Percentiles rank a stretch among this genome's conserved stretches.
Evolutionary conservation across 2,888 invertebrate genomes (phyloP).

Genomic region (Cheilosia soror): DNA sequence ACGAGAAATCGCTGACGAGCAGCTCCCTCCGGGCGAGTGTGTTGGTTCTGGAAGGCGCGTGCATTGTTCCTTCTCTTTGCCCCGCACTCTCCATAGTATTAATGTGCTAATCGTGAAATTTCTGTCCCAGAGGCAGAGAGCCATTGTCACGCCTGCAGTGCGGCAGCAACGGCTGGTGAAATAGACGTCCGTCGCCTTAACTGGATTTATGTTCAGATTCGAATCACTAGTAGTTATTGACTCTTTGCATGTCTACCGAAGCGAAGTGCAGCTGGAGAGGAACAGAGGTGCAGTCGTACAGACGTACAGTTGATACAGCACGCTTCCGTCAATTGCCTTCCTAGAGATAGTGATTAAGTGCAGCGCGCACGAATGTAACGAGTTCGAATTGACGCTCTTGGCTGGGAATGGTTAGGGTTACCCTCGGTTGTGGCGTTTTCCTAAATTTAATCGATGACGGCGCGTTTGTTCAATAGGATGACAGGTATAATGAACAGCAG

Average conservation of each 20-base stretch:
- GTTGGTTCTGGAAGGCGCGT: constrained; percentile 44
- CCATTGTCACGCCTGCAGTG: constrained; percentile 72
- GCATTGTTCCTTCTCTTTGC: constrained; percentile 17
- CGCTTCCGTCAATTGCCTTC: constrained; percentile 67
- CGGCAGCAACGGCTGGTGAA: constrained; percentile 49
- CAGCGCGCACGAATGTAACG: constrained; percentile 51
- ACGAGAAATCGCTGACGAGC: constrained; percentile 57
- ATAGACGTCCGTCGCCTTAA: constrained; percentile 58
- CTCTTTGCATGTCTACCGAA: constrained; percentile 74
- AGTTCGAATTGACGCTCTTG: constrained; percentile 31
- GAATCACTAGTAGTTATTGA: constrained; percentile 72
- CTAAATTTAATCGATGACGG: constrained; percentile 54
- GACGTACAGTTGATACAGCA: constrained; percentile 34
- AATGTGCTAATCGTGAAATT: constrained; percentile 74
- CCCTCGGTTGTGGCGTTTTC: constrained; percentile 61
- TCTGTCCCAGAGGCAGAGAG: constrained; percentile 67
- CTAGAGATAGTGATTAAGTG: constrained; percentile 61
- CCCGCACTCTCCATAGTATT: constrained; percentile 21
- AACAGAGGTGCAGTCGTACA: background rate
- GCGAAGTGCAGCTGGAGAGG: constrained; percentile 18
- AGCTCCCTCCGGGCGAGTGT: constrained; percentile 14
- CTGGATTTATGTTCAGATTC: constrained; percentile 69
- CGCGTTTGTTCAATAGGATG: constrained; percentile 34
- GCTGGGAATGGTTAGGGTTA: constrained; percentile 23
- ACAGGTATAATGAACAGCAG: constrained; percentile 23